These are phyloP conservation scores for Leguminivora glycinivorella DNA, from an alignment of 1,140 invertebrate genomes.

Conservation along the genomic window DNA sequence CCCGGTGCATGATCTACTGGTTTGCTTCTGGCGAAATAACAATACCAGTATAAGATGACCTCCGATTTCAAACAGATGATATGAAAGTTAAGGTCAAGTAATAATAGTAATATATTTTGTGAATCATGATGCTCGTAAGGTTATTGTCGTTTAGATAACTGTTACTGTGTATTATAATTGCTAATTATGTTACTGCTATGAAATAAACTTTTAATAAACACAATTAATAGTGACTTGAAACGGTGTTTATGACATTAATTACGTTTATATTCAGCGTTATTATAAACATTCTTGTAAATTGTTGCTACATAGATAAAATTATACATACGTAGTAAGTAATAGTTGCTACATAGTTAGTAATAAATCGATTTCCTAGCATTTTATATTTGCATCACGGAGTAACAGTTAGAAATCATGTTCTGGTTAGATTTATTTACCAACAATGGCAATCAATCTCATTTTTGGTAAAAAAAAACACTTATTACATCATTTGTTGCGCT, in stretches of 20 bases:
- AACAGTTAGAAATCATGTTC: neutral
- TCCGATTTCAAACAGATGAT: too few species aligned
- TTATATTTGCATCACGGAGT: neutral
- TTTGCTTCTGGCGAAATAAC: neutral
- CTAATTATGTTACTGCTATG: conserved; percentile 12
- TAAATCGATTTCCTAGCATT: neutral
- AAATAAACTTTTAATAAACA: neutral
- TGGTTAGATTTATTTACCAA: neutral
- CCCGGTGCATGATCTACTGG: neutral
- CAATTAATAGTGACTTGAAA: neutral
- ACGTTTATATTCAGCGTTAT: neutral
- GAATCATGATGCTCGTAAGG: neutral
- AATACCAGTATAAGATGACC: too few species aligned
- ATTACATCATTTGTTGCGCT: too few species aligned
- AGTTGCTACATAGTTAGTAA: too few species aligned
- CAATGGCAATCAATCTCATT: neutral
- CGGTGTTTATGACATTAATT: neutral
- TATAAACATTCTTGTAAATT: neutral
- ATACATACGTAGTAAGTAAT: too few species aligned
- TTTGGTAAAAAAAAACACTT: too few species aligned
- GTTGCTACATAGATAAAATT: too few species aligned
- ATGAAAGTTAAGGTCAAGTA: neutral
- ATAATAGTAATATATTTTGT: neutral
- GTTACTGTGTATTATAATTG: conserved; percentile 21
- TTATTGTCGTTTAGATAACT: conserved; percentile 24